Conservation (phyloP, 2,888 invertebrate species). For the Coremacera marginata region DNA sequence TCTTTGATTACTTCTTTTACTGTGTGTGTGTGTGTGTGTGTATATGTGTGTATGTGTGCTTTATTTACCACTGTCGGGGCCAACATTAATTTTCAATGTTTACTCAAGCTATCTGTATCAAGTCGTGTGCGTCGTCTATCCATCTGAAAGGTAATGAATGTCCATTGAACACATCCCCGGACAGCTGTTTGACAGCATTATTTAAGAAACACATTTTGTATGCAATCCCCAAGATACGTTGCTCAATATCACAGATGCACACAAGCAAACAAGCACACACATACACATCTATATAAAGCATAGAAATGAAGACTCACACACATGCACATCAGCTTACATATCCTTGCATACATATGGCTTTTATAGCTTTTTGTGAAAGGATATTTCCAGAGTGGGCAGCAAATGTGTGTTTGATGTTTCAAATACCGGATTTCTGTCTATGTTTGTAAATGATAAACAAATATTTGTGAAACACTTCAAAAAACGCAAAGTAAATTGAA, state of each 20-base stretch:
- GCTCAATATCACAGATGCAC: neutral
- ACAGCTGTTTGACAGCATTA: too few relatives aligned
- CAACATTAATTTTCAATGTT: slow-evolving; percentile 6
- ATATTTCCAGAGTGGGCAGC: neutral
- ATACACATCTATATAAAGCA: neutral
- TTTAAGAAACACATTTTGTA: too few relatives aligned
- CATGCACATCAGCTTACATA: too few relatives aligned
- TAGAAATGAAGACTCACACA: neutral
- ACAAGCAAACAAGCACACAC: neutral
- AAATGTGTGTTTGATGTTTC: neutral
- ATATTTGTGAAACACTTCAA: slow-evolving; percentile 31
- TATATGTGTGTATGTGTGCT: neutral
- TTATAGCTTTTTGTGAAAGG: too few relatives aligned
- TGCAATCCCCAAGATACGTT: neutral
- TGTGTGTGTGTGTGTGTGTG: too few relatives aligned
- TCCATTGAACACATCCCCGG: too few relatives aligned
- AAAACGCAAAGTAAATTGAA: slow-evolving; percentile 6
- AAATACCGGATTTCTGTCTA: neutral
- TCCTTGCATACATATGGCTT: too few relatives aligned
- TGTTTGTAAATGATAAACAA: slow-evolving; percentile 29
- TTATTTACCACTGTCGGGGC: neutral
- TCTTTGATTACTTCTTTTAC: too few relatives aligned
- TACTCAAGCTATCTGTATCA: neutral
- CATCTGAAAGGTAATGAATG: too few relatives aligned
- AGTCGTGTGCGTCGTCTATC: too few relatives aligned